A percentile compares a stretch with the other conserved stretches of the same genome.
Evolutionary conservation across 2,888 invertebrate species (phyloP).

Genomic region (Eubasilissa splendida): DNA sequence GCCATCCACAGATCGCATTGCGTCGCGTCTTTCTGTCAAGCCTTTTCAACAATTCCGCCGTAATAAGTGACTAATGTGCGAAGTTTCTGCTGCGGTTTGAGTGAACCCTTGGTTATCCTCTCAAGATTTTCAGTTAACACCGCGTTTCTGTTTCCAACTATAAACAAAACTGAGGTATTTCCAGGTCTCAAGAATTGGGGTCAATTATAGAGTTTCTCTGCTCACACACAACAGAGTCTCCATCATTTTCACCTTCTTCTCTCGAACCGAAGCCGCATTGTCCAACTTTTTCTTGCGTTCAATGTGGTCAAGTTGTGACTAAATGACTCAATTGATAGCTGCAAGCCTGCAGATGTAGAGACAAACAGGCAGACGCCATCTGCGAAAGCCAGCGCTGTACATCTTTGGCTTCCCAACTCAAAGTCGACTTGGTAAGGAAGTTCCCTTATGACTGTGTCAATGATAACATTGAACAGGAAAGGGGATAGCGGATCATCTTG

Average conservation of each 20-base stretch:
- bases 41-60: too few species aligned
- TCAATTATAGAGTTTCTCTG: not conserved
- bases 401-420: not conserved
- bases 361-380: constrained; percentile 26
- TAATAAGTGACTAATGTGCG: not conserved
- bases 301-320: not conserved
- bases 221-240: not conserved
- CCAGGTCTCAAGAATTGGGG: not conserved
- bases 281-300: constrained; percentile 15
- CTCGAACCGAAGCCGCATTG: not conserved
- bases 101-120: constrained; percentile 5
- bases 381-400: constrained; percentile 7
- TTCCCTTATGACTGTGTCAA: not conserved
- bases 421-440: not conserved
- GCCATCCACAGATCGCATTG: not conserved
- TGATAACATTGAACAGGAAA: constrained; percentile 62
- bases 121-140: not conserved
- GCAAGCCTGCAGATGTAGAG: not conserved
- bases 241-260: constrained; percentile 8
- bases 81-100: constrained; percentile 36
- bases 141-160: not conserved
- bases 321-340: not conserved
- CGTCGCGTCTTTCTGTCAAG: not conserved
- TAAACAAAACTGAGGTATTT: constrained; percentile 21
- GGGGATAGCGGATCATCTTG: constrained; percentile 65